These are phyloP conservation scores for Lophochroa leadbeateri DNA, from an alignment of 2,113 vertebrate genomes.

Conservation along the genomic window DNA sequence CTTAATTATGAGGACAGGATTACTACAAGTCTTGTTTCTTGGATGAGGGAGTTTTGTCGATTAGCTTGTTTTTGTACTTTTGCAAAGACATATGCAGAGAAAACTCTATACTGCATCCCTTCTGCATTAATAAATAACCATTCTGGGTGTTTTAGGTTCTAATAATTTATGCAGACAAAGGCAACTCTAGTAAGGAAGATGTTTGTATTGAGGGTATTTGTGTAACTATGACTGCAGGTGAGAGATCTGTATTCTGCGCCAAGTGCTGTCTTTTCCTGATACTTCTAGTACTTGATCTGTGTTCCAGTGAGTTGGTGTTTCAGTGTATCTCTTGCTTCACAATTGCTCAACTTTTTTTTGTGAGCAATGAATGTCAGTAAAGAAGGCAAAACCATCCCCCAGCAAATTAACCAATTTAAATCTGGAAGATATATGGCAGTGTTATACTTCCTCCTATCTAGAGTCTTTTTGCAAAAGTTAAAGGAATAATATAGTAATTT, in stretches of 20 bases:
- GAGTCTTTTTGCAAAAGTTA: background rate
- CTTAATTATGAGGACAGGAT: conserved; percentile 58
- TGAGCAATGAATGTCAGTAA: background rate
- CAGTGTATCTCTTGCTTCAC: background rate
- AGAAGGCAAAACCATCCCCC: background rate
- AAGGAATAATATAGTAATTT: background rate
- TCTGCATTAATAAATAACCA: conserved; percentile 67
- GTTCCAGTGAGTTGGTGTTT: background rate
- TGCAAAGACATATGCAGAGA: background rate
- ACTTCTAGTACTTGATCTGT: background rate
- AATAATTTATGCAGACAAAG: conserved; percentile 28
- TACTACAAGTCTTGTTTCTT: conserved; percentile 43
- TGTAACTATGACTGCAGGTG: background rate
- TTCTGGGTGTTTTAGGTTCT: conserved; percentile 44
- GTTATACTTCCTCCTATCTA: background rate
- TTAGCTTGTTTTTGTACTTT: conserved; percentile 19
- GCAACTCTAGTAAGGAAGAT: conserved; percentile 12
- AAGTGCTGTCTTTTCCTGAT: background rate
- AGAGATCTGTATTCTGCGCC: background rate
- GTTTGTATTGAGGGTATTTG: background rate
- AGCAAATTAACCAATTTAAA: background rate
- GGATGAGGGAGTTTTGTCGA: conserved; percentile 47
- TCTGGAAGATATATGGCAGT: background rate
- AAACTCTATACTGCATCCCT: background rate
- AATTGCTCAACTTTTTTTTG: background rate